phyloP scores from a whole-genome alignment of 2,113 vertebrate species.

The Onychostruthus taczanowskii region DNA sequence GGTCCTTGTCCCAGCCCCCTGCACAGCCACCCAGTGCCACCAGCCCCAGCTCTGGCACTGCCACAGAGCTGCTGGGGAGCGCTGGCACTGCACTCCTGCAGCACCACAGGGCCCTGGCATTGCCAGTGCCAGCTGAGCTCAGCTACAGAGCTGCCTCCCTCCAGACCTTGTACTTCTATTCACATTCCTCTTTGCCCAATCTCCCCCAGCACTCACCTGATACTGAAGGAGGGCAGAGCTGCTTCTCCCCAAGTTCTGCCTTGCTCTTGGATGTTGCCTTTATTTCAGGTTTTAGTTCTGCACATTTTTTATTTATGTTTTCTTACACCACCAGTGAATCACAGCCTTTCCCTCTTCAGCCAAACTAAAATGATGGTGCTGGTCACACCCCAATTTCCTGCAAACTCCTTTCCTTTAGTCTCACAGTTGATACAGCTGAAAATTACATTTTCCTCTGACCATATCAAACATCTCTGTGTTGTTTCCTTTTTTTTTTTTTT shows the following conservation, averaged over 20 bases:
- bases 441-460: not conserved
- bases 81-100: fast-evolving
- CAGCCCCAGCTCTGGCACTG: not conserved
- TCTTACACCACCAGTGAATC: not conserved
- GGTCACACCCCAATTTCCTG: not conserved
- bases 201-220: not conserved
- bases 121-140: not conserved
- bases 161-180: not conserved
- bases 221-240: not conserved
- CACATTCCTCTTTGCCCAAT: not conserved
- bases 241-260: not conserved
- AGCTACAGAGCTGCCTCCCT: not conserved
- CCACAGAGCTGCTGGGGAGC: not conserved
- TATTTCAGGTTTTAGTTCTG: not conserved
- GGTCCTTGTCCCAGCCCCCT: not conserved
- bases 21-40: not conserved
- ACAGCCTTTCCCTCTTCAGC: not conserved
- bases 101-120: fast-evolving
- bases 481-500: not conserved
- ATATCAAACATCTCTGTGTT: not conserved
- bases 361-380: not conserved
- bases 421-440: not conserved
- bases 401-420: not conserved
- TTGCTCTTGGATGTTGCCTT: not conserved
- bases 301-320: not conserved